Evolutionary conservation across 2,888 invertebrate genomes (phyloP), one percentile per base, ranked within the genome.

Genomic region (Pachymerium ferrugineum): DNA sequence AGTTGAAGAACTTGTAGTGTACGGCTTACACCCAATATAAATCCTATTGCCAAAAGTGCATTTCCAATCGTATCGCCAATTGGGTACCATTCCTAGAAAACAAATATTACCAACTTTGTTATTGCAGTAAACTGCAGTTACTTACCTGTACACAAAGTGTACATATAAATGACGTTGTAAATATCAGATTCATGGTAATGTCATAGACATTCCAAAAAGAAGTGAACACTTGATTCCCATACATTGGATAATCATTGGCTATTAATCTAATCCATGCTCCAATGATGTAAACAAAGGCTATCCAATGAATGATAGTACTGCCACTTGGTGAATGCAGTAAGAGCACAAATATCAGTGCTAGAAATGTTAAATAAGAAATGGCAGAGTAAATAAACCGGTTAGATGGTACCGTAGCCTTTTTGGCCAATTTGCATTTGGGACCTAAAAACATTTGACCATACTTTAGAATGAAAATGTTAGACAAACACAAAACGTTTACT

Each of bases 1-100:
- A 89, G 81, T 78, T 89, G 86, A 77, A 88, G 88, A 78, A 88
- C 84, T 78, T 87, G 86, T 81, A 89, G 83, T 31, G 89, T 81
- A 78, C 87, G 86, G 78, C 88, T 86, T 79, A 85, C 89, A 10
- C 89, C 86, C 85, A 89, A 86, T 76, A 89, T 87, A 14, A 88
- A 87, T 5, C 88, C 89, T 8, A 89, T 80, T 67, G 88, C 87
- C 80, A 88, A 88, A 68, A 88, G 85, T 67, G 88, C 88, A 82
- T 90, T 89, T 3, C 87, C 87, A 19, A 89, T 81, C 72, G 89
- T 81, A 12, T 28, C 14, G 3, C 68, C 22, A n/a, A 30, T n/a
- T 28, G n/a, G n/a, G 25, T 1, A 25, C 28, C 5, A 10, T 6
- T 68, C 30, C 30, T 68, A 6, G n/a, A n/a, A 68, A 28, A 25